phyloP scores from a whole-genome alignment of 2,888 invertebrate genomes.

The Stenoptilia bipunctidactyla region DNA sequence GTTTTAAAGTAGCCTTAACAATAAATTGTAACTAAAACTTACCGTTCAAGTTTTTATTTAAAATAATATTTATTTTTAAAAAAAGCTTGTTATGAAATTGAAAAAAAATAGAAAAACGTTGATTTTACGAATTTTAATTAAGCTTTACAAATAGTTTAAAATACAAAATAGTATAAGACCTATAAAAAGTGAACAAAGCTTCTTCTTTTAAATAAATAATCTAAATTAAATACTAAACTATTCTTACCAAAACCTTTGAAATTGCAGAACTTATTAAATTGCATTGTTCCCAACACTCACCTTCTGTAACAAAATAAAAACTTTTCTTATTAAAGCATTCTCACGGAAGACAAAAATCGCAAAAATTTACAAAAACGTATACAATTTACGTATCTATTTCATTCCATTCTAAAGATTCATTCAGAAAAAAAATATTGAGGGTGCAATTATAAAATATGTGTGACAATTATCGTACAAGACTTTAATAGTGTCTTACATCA shows the following conservation, averaged over 20 bases:
- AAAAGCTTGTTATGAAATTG: too few species aligned
- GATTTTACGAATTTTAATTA: too few species aligned
- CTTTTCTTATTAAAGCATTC: conserved; percentile 31
- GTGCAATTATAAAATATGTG: conserved; percentile 65
- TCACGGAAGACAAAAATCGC: conserved; percentile 26
- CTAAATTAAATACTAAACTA: neutral
- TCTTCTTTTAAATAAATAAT: too few species aligned
- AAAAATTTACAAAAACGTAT: conserved; percentile 18
- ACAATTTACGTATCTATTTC: neutral
- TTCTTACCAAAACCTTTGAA: conserved; percentile 1
- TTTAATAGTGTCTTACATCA: conserved; percentile 67
- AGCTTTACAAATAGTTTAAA: too few species aligned
- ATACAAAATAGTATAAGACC: too few species aligned
- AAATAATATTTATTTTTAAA: too few species aligned
- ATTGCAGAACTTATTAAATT: conserved; percentile 7
- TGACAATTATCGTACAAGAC: conserved; percentile 71
- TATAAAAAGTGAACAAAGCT: too few species aligned
- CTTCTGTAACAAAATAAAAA: conserved; percentile 60
- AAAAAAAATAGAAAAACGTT: too few species aligned
- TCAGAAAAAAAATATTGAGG: conserved; percentile 22
- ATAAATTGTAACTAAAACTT: too few species aligned
- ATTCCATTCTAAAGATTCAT: neutral
- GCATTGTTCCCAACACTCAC: conserved; percentile 37
- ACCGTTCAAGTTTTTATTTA: too few species aligned
- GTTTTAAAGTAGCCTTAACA: too few species aligned